Conservation (phyloP, 2,797 vertebrate species). For the Propithecus deckenii region DNA sequence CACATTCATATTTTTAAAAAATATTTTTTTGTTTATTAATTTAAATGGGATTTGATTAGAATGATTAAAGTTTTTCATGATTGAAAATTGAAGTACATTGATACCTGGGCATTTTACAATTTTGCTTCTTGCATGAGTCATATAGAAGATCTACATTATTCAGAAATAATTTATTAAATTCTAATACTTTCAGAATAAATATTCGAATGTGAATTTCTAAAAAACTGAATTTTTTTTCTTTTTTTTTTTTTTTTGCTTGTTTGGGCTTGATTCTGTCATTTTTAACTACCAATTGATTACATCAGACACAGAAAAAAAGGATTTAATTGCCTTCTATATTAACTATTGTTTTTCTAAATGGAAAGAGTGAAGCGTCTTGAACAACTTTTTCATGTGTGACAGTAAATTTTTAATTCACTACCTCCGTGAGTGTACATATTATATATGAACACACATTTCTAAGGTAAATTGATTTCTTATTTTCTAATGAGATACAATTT, state of each 20-base stretch:
- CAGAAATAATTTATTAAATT: slow-evolving; percentile 16
- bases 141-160: background rate
- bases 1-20: background rate
- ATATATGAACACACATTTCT: background rate
- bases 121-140: background rate
- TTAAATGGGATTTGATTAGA: background rate
- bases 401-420: slow-evolving; percentile 1
- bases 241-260: background rate
- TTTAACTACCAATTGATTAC: background rate
- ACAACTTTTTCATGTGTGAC: background rate
- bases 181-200: slow-evolving; percentile 22
- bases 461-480: background rate
- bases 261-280: background rate
- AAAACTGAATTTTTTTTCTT: background rate
- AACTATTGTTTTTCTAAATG: background rate
- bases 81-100: background rate
- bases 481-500: slow-evolving; percentile 17
- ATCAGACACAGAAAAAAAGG: background rate
- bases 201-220: background rate
- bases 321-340: background rate
- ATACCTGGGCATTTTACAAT: background rate
- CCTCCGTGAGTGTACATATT: background rate
- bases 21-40: background rate
- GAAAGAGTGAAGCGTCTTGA: background rate
- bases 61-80: background rate